These are phyloP conservation scores for Zygogramma bicolorata DNA, from an alignment of 2,888 invertebrate species.

Conservation along the genomic window DNA sequence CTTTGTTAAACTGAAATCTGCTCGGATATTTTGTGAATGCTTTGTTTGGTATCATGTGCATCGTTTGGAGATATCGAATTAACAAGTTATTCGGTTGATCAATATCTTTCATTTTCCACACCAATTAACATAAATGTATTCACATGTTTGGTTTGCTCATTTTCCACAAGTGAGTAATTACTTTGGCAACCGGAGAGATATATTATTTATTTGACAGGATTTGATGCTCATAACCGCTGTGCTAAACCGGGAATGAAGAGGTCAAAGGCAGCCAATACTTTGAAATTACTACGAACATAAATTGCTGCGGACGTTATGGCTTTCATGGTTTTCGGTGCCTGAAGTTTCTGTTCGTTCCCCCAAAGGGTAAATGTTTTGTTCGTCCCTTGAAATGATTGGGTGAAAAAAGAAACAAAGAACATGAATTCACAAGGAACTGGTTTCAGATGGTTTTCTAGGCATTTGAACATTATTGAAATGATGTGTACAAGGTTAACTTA, in stretches of 20 bases:
- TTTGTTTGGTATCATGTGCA: not conserved
- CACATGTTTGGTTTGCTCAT: constrained; percentile 12
- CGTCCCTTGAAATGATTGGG: not conserved
- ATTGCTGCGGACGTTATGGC: constrained; percentile 1
- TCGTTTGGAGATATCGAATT: not conserved
- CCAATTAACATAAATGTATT: constrained; percentile 30
- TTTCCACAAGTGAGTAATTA: constrained; percentile 7
- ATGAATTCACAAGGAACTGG: too few relatives aligned
- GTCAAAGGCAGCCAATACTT: not conserved
- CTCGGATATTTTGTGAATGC: too few relatives aligned
- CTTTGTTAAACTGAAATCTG: too few relatives aligned
- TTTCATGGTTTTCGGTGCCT: not conserved
- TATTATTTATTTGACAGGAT: constrained; percentile 7
- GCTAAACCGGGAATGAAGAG: not conserved
- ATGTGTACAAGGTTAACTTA: too few relatives aligned
- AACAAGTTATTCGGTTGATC: not conserved
- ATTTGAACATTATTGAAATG: too few relatives aligned
- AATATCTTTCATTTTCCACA: constrained; percentile 28
- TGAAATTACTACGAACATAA: not conserved
- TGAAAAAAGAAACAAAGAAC: not conserved
- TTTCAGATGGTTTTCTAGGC: too few relatives aligned
- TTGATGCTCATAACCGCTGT: not conserved
- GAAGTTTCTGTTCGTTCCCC: not conserved
- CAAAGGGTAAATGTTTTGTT: not conserved
- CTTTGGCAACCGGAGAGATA: not conserved